Evolutionary conservation across 2,888 invertebrate species (phyloP).

Genomic region (Hedychridium roseum): DNA sequence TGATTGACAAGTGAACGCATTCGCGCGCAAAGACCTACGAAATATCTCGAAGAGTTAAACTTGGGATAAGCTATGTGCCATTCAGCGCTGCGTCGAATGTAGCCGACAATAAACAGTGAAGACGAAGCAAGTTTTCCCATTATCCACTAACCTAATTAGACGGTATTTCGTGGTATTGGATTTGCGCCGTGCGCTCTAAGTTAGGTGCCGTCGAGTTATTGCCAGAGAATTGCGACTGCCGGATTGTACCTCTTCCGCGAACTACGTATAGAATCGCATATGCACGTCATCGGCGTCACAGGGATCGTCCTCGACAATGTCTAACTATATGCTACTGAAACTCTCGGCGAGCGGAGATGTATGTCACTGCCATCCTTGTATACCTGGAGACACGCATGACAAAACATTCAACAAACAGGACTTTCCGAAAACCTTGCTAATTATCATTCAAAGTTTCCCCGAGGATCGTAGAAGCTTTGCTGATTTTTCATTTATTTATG

Average conservation of each 20-base stretch:
- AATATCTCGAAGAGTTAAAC: constrained; percentile 24
- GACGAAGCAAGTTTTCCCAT: constrained; percentile 54
- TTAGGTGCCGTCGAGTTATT: constrained; percentile 26
- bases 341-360: no score
- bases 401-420: no score
- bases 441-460: no score
- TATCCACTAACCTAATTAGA: constrained; percentile 61
- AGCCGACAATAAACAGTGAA: constrained; percentile 56
- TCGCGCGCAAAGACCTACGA: constrained; percentile 1
- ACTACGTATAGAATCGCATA: neutral
- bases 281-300: no score
- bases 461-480: no score
- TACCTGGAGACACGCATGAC: no score
- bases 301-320: no score
- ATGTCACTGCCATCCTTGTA: no score
- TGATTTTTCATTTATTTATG: no score
- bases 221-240: constrained; percentile 12
- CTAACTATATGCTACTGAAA: no score
- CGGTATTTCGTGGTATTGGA: constrained; percentile 51
- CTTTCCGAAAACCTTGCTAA: no score
- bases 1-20: no score
- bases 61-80: constrained; percentile 42
- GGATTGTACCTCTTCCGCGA: neutral
- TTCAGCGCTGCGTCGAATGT: constrained; percentile 35
- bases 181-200: constrained; percentile 35